Percentiles rank a stretch among this genome's conserved stretches.
These are phyloP conservation scores for sheep (Ovis aries) DNA, from an alignment of 2,113 vertebrate genomes.

Conservation along the genomic window ARS-UI_Ramb_v3.0 NC_056063.1:17162001-17162500, in stretches of 20 bases:
- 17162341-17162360: neutral
- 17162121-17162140: neutral
- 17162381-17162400: neutral
- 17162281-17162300: neutral
- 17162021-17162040: neutral
- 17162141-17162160: neutral
- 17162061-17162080: neutral
- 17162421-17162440: neutral
- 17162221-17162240: neutral
- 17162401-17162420: neutral
- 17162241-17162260: neutral
- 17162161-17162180: neutral
- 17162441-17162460: neutral
- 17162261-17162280: neutral
- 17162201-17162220: neutral
- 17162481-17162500: neutral
- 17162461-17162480: no score
- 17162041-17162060: neutral
- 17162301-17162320: neutral
- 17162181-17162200: neutral
- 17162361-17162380: neutral
- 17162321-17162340: neutral
- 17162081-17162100: neutral
- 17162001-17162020: neutral
- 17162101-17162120: neutral